These are phyloP conservation scores for Erythrolamprus reginae DNA, from an alignment of 2,113 vertebrate genomes.

Conservation along the genomic window DNA sequence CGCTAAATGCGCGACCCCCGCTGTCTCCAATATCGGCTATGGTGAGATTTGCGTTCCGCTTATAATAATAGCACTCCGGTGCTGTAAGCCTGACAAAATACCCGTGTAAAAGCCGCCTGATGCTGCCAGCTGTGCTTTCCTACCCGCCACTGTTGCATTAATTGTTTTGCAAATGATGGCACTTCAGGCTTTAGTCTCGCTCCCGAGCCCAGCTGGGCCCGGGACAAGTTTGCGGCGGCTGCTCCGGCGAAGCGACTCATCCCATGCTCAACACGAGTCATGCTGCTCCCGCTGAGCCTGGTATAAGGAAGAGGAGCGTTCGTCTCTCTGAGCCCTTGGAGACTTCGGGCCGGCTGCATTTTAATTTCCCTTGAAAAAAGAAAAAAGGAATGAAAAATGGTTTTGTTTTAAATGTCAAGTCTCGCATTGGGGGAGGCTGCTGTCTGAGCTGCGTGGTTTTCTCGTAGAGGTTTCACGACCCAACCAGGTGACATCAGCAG, in stretches of 20 bases:
- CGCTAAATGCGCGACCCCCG: slow-evolving; percentile 38
- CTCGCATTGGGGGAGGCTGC: neutral
- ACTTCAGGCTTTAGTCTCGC: slow-evolving; percentile 43
- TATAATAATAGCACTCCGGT: slow-evolving; percentile 56
- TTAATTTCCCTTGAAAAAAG: neutral
- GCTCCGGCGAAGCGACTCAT: neutral
- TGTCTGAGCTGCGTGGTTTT: neutral
- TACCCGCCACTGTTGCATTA: slow-evolving; percentile 41
- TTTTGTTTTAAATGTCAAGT: neutral
- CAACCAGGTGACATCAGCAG: neutral
- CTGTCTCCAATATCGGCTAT: slow-evolving; percentile 52
- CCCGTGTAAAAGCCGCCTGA: slow-evolving; percentile 37
- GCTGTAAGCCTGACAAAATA: slow-evolving; percentile 54
- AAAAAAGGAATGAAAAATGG: neutral
- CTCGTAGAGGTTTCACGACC: neutral
- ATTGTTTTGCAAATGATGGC: slow-evolving; percentile 55
- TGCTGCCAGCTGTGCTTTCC: slow-evolving; percentile 46
- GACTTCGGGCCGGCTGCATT: neutral
- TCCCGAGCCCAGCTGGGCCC: slow-evolving; percentile 30
- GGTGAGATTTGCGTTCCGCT: slow-evolving; percentile 40
- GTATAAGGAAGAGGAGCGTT: neutral
- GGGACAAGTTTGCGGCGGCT: slow-evolving; percentile 43
- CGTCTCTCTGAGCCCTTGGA: slow-evolving; percentile 9
- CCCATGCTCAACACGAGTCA: slow-evolving; percentile 37
- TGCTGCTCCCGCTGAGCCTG: slow-evolving; percentile 24